Evolutionary conservation across 1,140 invertebrate genomes (phyloP).

Genomic region (Sarcophaga bullata): DNA sequence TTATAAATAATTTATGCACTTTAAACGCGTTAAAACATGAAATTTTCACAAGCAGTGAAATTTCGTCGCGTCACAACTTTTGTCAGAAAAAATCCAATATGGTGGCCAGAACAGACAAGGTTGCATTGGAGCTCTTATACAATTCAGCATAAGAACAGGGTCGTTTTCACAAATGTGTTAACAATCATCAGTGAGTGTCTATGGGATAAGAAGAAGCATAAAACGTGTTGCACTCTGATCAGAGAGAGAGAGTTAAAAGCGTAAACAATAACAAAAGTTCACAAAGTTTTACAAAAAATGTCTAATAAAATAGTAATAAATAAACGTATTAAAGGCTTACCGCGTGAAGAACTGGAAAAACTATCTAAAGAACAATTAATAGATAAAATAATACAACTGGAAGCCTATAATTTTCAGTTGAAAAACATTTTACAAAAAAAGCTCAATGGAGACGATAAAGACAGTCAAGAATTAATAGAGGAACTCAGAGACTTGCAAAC

Average conservation of each 20-base stretch:
- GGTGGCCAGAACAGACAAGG: constrained; percentile 43
- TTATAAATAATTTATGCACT: constrained; percentile 51
- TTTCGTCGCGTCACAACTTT: constrained; percentile 45
- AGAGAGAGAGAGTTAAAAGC: no score
- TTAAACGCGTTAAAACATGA: constrained; percentile 50
- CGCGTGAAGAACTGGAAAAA: constrained; percentile 48
- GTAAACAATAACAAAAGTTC: constrained; percentile 37
- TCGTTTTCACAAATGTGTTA: no score
- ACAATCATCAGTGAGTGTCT: no score
- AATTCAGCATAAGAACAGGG: no score
- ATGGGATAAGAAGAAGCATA: no score
- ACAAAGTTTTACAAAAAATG: constrained; percentile 28
- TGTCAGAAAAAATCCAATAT: constrained; percentile 50
- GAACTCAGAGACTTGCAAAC: constrained; percentile 46
- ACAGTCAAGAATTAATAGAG: constrained; percentile 50
- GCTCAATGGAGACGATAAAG: constrained; percentile 56
- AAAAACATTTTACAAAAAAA: constrained; percentile 71
- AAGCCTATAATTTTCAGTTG: constrained; percentile 73
- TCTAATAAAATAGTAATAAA: constrained; percentile 53
- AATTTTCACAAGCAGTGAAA: constrained; percentile 53
- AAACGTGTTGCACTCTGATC: no score
- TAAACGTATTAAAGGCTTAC: constrained; percentile 52
- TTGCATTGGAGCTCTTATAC: not conserved
- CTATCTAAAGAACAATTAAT: constrained; percentile 68
- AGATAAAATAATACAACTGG: constrained; percentile 71